These are phyloP conservation scores for Tenualosa ilisha DNA, from an alignment of 2,797 vertebrate species.

Conservation along the genomic window DNA sequence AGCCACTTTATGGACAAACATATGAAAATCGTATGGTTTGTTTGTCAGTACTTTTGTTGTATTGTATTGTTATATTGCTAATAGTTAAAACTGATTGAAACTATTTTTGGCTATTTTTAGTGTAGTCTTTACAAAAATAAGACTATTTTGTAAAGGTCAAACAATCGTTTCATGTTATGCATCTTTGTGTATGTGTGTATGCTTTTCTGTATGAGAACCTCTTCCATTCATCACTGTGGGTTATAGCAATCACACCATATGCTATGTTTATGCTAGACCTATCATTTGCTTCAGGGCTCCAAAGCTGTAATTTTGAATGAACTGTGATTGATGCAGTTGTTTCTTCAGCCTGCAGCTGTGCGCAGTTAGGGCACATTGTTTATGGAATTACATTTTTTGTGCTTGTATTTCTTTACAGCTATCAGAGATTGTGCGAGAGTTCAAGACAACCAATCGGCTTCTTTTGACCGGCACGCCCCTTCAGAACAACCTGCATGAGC, in stretches of 20 bases:
- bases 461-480: conserved; percentile 86
- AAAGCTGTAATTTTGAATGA: background rate
- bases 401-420: conserved; percentile 67
- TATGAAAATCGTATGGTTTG: background rate
- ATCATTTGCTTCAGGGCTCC: background rate
- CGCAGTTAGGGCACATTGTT: background rate
- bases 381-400: background rate
- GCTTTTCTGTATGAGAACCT: too few species aligned
- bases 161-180: too few species aligned
- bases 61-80: too few species aligned
- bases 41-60: background rate
- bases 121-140: background rate
- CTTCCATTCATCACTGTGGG: too few species aligned
- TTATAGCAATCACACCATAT: too few species aligned
- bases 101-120: background rate
- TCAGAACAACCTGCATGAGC: conserved; percentile 87
- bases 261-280: background rate
- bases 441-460: conserved; percentile 87
- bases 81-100: background rate
- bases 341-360: background rate
- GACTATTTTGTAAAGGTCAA: background rate
- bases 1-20: background rate
- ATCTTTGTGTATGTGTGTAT: too few species aligned
- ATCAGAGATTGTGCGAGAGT: conserved; percentile 87
- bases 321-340: background rate